phyloP scores from a whole-genome alignment of 30 jellyfish, hydroid and myxozoan genomes.

The Aurelia sp. region DNA sequence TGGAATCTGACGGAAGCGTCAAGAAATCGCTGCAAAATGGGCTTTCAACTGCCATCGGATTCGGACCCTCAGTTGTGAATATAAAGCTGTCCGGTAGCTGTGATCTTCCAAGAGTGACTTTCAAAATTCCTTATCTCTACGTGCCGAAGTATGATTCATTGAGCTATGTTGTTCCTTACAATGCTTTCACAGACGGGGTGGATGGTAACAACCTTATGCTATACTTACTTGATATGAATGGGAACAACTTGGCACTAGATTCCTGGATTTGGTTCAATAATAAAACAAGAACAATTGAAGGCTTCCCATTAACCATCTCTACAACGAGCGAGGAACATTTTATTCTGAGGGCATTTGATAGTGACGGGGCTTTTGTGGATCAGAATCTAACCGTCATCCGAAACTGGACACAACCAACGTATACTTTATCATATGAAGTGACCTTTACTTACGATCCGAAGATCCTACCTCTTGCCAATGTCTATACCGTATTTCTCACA shows the following conservation, averaged over 20 bases:
- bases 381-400: conserved; percentile 50
- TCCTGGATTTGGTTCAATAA: conserved; percentile 81
- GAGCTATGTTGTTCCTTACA: conserved; percentile 52
- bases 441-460: conserved; percentile 10
- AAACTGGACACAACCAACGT: conserved; percentile 54
- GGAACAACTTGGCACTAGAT: conserved; percentile 40
- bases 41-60: conserved; percentile 12
- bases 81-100: conserved; percentile 43
- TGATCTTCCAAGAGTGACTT: conserved; percentile 70
- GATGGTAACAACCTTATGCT: conserved; percentile 44
- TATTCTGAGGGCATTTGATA: conserved; percentile 53
- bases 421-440: conserved; percentile 35
- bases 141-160: conserved; percentile 64
- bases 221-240: conserved; percentile 24
- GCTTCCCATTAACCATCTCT: conserved; percentile 76
- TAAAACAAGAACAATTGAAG: conserved; percentile 49
- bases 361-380: conserved; percentile 57
- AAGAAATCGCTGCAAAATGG: conserved; percentile 15
- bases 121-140: conserved; percentile 64
- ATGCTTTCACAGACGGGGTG: conserved; percentile 59
- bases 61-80: conserved; percentile 27
- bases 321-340: conserved; percentile 6
- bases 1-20: conserved; percentile 27
- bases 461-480: conserved; percentile 38
- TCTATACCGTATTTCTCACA: conserved; percentile 36